Percentiles rank a stretch among this genome's conserved stretches.
phyloP scores from a whole-genome alignment of 2,113 vertebrate genomes.

The Scopus umbretta region DNA sequence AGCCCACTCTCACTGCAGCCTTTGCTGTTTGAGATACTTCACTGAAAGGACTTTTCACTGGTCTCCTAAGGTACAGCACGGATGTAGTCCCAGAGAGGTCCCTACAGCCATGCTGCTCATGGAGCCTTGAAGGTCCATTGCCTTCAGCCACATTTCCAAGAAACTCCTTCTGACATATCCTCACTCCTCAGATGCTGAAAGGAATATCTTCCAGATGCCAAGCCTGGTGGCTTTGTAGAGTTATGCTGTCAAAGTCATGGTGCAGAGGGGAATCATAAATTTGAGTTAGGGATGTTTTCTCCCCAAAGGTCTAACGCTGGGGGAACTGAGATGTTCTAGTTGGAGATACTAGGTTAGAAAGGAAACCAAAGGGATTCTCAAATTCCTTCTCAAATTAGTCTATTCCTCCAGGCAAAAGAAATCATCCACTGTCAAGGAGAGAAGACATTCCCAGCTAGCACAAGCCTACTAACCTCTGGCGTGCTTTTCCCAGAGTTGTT shows the following conservation, averaged over 20 bases:
- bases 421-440: background rate
- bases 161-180: background rate
- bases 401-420: background rate
- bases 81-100: background rate
- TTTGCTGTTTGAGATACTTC: background rate
- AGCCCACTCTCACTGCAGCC: background rate
- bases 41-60: background rate
- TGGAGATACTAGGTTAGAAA: background rate
- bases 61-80: background rate
- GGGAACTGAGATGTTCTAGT: background rate
- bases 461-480: background rate
- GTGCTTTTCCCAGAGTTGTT: background rate
- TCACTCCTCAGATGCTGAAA: background rate
- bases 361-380: background rate
- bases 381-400: background rate
- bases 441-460: background rate
- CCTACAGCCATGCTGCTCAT: background rate
- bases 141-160: background rate
- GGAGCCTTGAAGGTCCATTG: background rate
- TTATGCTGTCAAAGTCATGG: background rate
- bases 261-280: background rate
- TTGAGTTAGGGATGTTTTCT: background rate
- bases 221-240: background rate
- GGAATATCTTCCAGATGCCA: background rate
- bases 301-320: background rate